Conservation (phyloP, 2,797 vertebrate species). For the Lophotriccus pileatus region DNA sequence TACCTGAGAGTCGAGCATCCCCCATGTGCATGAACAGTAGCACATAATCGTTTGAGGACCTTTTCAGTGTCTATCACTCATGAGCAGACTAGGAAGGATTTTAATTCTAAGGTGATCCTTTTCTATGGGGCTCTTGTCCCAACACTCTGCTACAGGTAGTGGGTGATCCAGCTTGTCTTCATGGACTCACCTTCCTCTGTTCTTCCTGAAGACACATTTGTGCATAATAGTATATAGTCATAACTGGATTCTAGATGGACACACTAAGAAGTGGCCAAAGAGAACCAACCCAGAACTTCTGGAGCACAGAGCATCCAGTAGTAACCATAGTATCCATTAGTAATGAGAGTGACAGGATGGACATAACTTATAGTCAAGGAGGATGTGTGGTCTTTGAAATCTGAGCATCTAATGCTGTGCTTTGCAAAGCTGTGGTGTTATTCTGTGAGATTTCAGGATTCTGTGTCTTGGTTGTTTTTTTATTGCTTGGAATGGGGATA, state of each 20-base stretch:
- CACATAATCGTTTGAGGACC: neutral
- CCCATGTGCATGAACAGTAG: accelerated
- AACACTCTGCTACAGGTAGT: neutral
- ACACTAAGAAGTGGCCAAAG: neutral
- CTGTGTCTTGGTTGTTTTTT: neutral
- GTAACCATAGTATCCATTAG: neutral
- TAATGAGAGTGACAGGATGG: neutral
- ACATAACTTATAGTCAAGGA: neutral
- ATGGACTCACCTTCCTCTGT: neutral
- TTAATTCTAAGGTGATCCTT: neutral
- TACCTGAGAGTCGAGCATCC: neutral
- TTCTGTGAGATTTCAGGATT: neutral
- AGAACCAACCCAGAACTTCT: neutral
- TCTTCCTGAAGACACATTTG: neutral
- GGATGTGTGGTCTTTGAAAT: neutral
- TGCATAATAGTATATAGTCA: neutral
- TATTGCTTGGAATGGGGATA: neutral
- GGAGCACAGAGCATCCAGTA: neutral
- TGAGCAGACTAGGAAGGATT: neutral
- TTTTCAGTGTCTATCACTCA: neutral
- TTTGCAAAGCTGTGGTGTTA: neutral
- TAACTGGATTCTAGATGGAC: neutral
- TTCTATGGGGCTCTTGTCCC: neutral
- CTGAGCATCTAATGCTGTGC: neutral
- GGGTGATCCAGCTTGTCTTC: neutral